Evolutionary conservation across 2,888 invertebrate species (phyloP), one percentile per base, ranked within the genome.

Genomic region (Ormia ochracea): DNA sequence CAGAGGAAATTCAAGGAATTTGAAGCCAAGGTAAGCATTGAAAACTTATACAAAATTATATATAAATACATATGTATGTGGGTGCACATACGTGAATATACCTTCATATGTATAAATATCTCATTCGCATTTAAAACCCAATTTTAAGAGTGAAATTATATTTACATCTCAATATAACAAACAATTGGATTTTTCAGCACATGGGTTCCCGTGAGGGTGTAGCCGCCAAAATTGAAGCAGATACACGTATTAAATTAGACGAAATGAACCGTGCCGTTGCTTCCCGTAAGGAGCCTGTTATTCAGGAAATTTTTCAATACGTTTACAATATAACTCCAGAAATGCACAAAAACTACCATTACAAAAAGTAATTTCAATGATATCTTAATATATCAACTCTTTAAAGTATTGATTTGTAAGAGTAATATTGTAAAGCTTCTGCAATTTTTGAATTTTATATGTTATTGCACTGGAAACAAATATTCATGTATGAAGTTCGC

Each of bases 141-240:
- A 41, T 7, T 2, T 36, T 33, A 7, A 56, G 33, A 45, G 33
- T n/a, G n/a, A n/a, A 26, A 31, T 54, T 19, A 31, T 17, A n/a
- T n/a, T n/a, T n/a, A n/a, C n/a, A n/a, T n/a, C n/a, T n/a, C n/a
- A 28, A 52, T 12, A 48, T 26, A 19, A 19, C 5, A 52, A 26
- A 43, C 23, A 41, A n/a, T 45, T 4, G 19, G 31, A n/a, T 4
- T 19, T 50, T 63, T 65, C 84, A 96, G 96, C 96, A 98, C 89
- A 95, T 98, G 94, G 98, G 98, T 70, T 96, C 97, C 10, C 93
- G 96, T 87, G 98, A 98, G 90, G 97, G 97, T 87, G 97, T 97
- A 72, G 97, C 97, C 21, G 94, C 95, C 45, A 95, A 95, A 88
- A 98, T 98, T 85, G 98, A 98, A 84, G 93, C 93, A 0, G 96